A percentile compares a stretch with the other conserved stretches of the same genome.
Conservation (phyloP, 2,113 vertebrate genomes). For the Tachysurus fulvidraco region DNA sequence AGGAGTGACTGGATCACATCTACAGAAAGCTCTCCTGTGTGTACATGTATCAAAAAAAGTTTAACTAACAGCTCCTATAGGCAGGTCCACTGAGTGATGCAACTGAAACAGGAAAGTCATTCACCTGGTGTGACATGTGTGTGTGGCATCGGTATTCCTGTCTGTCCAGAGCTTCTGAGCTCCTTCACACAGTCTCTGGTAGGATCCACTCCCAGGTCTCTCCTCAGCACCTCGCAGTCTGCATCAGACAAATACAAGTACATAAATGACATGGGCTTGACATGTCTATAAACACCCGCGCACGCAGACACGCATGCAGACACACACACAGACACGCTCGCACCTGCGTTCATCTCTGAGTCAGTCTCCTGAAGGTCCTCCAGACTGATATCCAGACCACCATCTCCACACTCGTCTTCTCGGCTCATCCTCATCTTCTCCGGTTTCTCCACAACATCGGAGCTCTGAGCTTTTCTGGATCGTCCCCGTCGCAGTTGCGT, state of each 20-base stretch:
- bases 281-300: too few species aligned
- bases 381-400: conserved; percentile 73
- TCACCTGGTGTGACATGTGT: conserved; percentile 62
- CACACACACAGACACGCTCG: background rate
- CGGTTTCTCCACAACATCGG: conserved; percentile 58
- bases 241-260: conserved; percentile 32
- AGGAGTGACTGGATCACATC: conserved; percentile 71
- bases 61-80: background rate
- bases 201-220: conserved; percentile 63
- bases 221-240: conserved; percentile 76
- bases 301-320: background rate
- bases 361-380: conserved; percentile 76
- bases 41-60: background rate
- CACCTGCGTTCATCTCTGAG: conserved; percentile 64
- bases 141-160: conserved; percentile 47
- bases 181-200: conserved; percentile 50
- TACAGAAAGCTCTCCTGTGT: conserved; percentile 73
- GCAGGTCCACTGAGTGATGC: background rate
- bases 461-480: conserved; percentile 42
- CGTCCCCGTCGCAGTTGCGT: conserved; percentile 50
- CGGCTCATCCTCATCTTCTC: conserved; percentile 77
- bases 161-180: conserved; percentile 51
- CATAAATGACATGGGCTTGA: too few species aligned
- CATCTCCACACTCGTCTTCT: conserved; percentile 57
- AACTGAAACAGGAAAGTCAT: background rate